Base-by-base conservation (phyloP, 1,140 invertebrate genomes). In the Cheumatopsyche charites region DNA sequence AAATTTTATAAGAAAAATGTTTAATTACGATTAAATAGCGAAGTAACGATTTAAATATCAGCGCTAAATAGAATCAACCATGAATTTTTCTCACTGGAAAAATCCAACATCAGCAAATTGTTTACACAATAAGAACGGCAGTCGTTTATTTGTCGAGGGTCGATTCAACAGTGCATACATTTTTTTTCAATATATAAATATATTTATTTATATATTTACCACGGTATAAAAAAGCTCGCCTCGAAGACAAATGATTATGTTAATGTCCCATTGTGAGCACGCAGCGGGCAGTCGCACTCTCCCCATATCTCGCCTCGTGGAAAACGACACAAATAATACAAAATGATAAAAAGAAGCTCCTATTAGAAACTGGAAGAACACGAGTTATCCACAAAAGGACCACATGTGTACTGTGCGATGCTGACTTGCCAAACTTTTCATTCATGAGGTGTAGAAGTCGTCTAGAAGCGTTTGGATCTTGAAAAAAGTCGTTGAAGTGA, bases 181-280 rank as follows among this genome's bases (percentile, higher is more conserved):
- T 12, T 58, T 58, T 55, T 23, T 58, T 26, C 9, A 3, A 23
- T 58, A 58, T 58, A 25, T 58, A 19, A 25, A 25, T 58, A 58
- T 58, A 58, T 21, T 58, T 21, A 58, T 6, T n/a, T 58, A 25
- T 58, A 58, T 58, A 58, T 21, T 58, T 21, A 58, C 11, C 23
- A 58, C 55, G 11, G 23, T 58, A 58, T 58, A 58, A 58, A 58
- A 52, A 58, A 21, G 21, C 12, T 5, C 55, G 55, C 67, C 65
- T 71, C 55, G 65, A 67, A 75, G 74, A 75, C 74, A 75, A 75
- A 75, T 75, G 74, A 75, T 75, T 75, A 75, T 75, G 74, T 70
- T 72, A 75, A 75, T 75, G 67, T 45, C 43, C 67, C 67, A 75
- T 75, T 75, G 74, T 75, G 61, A 63, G 41, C 21, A 15, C 70